phyloP scores from a whole-genome alignment of 1,140 invertebrate species.

The Cotesia glomerata region DNA sequence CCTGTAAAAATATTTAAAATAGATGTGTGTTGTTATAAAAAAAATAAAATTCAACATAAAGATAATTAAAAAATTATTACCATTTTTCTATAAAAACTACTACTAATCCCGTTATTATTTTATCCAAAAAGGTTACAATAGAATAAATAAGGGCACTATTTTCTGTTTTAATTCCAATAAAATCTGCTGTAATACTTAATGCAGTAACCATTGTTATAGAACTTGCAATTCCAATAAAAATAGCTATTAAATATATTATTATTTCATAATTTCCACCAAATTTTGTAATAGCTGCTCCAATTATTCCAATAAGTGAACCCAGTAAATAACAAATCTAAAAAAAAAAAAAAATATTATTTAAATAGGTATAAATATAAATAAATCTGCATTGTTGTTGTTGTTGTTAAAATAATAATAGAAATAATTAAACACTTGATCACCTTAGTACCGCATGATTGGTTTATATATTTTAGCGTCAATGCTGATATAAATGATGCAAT shows the following conservation, averaged over 20 bases:
- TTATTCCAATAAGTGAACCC: conserved; percentile 52
- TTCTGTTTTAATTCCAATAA: conserved; percentile 87
- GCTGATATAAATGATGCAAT: conserved; percentile 84
- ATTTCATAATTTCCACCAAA: conserved; percentile 43
- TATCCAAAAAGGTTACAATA: conserved; percentile 92
- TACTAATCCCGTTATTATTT: conserved; percentile 86
- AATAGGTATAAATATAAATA: not conserved
- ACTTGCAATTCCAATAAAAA: conserved; percentile 76
- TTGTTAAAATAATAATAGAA: conserved; percentile 1
- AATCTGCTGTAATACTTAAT: conserved; percentile 88
- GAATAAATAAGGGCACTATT: conserved; percentile 93
- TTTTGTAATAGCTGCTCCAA: conserved; percentile 48
- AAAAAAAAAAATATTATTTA: not conserved
- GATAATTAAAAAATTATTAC: conserved; percentile 56
- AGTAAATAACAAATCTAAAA: conserved; percentile 55
- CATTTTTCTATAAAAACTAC: conserved; percentile 85
- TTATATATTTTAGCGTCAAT: conserved; percentile 75
- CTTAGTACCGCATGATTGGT: conserved; percentile 65
- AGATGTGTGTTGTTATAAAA: not conserved
- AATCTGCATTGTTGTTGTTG: too few species aligned
- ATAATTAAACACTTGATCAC: conserved; percentile 47
- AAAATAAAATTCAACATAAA: conserved; percentile 14
- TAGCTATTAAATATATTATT: conserved; percentile 52
- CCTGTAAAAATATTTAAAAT: conserved; percentile 56
- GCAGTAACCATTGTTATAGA: conserved; percentile 89